These are phyloP conservation scores for Bimastos eiseni DNA, from an alignment of 2,888 invertebrate species.

Conservation along the genomic window DNA sequence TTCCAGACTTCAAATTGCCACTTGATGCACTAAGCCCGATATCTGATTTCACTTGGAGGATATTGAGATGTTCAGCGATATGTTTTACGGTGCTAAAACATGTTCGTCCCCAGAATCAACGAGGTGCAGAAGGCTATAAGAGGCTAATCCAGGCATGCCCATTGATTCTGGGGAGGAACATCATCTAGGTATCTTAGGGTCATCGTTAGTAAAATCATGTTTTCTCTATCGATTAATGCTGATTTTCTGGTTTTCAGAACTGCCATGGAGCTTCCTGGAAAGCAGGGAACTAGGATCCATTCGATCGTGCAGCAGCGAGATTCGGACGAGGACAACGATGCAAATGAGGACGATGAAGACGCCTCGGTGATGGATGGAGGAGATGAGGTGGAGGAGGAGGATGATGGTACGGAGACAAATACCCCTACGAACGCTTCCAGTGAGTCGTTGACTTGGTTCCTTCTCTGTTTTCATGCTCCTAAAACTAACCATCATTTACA, in stretches of 20 bases:
- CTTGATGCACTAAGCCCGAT: no score
- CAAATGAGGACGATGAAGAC: not conserved
- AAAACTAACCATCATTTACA: not conserved
- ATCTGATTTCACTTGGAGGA: no score
- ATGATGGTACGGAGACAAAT: not conserved
- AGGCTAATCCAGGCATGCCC: no score
- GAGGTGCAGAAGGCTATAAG: no score
- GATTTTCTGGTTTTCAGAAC: not conserved
- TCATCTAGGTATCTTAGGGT: no score
- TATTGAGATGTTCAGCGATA: no score
- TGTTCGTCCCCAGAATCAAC: no score
- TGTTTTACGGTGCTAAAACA: no score
- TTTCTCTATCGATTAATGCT: not conserved
- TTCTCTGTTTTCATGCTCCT: no score
- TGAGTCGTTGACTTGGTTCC: not conserved
- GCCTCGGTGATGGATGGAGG: not conserved
- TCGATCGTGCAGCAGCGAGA: not conserved
- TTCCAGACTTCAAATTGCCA: no score
- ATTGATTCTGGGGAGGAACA: no score
- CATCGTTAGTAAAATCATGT: no score
- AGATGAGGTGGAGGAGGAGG: not conserved
- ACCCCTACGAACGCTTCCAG: not conserved
- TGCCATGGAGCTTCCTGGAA: not conserved
- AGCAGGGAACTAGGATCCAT: not conserved
- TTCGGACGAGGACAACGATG: constrained; percentile 17